These are phyloP conservation scores for Zootoca vivipara DNA, from an alignment of 2,113 vertebrate species.

Conservation along the genomic window DNA sequence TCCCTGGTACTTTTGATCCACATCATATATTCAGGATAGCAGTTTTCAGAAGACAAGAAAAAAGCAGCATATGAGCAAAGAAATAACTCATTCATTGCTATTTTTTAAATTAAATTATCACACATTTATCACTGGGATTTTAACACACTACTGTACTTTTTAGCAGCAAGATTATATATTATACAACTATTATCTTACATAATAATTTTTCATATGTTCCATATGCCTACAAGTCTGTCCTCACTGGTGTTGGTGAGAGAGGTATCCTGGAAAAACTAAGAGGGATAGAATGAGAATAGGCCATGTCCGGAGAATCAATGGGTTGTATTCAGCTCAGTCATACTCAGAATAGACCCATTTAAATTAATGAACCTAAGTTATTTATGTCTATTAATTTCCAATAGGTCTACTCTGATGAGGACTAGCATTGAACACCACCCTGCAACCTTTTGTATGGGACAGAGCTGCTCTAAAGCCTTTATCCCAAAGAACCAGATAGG, in stretches of 20 bases:
- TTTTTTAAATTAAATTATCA: slow-evolving; percentile 27
- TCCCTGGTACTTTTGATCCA: background rate
- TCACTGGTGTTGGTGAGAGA: background rate
- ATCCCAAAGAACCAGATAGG: background rate
- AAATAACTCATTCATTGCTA: slow-evolving; percentile 23
- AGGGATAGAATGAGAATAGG: background rate
- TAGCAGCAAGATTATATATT: background rate
- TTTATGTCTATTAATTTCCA: too few species aligned
- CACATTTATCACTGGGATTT: slow-evolving; percentile 27
- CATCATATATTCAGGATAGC: background rate
- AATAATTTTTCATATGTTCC: background rate
- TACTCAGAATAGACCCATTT: too few species aligned
- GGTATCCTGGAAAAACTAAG: background rate
- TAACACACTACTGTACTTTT: slow-evolving; percentile 7
- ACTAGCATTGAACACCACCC: background rate
- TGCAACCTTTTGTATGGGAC: background rate
- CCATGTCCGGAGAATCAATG: background rate
- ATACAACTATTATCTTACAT: background rate
- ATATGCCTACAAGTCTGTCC: background rate
- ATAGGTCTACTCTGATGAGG: too few species aligned
- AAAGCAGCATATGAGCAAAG: background rate
- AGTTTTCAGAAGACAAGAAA: slow-evolving; percentile 4
- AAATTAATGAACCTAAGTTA: too few species aligned
- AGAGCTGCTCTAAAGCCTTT: background rate
- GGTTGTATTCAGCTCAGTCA: too few species aligned